A percentile compares a stretch with the other conserved stretches of the same genome.
Conservation (phyloP, 1,140 invertebrate genomes). For the Drosophila lacteicornis region DNA sequence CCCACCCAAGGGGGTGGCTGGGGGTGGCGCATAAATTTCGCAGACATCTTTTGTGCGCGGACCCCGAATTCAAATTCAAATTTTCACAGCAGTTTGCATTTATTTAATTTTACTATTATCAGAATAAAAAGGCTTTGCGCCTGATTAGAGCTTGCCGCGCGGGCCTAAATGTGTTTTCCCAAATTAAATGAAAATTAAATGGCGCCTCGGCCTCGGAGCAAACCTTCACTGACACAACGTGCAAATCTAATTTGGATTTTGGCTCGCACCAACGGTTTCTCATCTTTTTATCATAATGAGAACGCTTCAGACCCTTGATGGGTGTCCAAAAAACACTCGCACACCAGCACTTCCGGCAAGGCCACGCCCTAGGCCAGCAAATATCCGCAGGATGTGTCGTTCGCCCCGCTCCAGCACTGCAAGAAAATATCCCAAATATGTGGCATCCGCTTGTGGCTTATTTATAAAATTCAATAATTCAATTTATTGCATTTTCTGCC, state of each 20-base stretch:
- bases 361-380: conserved; percentile 44
- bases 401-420: conserved; percentile 10
- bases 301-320: conserved; percentile 45
- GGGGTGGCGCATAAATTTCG: conserved; percentile 61
- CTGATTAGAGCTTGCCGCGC: conserved; percentile 66
- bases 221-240: conserved; percentile 49
- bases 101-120: conserved; percentile 81
- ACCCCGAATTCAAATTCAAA: conserved; percentile 49
- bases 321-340: conserved; percentile 32
- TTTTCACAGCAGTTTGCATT: conserved; percentile 77
- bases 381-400: conserved; percentile 75
- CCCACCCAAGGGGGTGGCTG: conserved; percentile 4
- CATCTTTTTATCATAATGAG: conserved; percentile 63
- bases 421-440: background rate
- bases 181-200: conserved; percentile 75
- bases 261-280: conserved; percentile 26
- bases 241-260: conserved; percentile 68
- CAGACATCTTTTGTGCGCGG: conserved; percentile 66
- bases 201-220: conserved; percentile 16
- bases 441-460: background rate
- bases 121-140: conserved; percentile 81
- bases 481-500: background rate
- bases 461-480: background rate
- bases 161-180: conserved; percentile 49
- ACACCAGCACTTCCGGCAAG: conserved; percentile 30